Base-by-base conservation (phyloP, 92 coral and sea anemone genomes). In the Epizoanthus ramosus region DNA sequence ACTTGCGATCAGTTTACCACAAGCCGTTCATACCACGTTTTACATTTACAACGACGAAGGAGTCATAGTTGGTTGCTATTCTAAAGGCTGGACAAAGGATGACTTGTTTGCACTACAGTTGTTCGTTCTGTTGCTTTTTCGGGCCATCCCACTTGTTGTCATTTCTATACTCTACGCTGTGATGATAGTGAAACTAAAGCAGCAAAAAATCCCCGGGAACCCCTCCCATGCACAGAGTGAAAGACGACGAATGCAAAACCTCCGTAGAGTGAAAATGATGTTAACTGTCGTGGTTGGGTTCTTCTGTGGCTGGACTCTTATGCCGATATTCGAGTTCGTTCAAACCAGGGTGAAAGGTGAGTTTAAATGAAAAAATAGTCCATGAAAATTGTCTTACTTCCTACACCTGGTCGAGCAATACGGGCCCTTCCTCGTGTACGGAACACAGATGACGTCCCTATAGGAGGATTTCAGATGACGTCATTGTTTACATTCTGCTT, bases 211-310 rank as follows among this genome's bases (percentile, higher is more conserved):
- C 3, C 79, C 79, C 23, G 79, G 79, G 33, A 74, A 74, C 24
- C 79, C 79, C 19, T 24, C 79, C 23, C 39, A 24, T 17, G 41
- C 63, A 5, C 79, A 74, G 14, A 43, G 64, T 24, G 64, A 74
- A 14, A 56, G 39, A 56, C 18, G 79, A 54, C 56, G 79, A 56
- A 15, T 56, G 45, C 79, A 74, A 33, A 74, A 74, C 39, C 18
- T 74, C 39, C 79, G 79, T 17, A 53, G 79, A 74, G 79, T 54
- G 4, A 74, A 74, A 24, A 74, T 74, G 79, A 74, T 74, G 79
- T 39, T 74, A 3, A 28, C 79, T 16, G 65, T 74, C 10, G 65
- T 74, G 5, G 65, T 17, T 1, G 35, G 24, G 24, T 74, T 74
- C 64, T 28, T 74, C 63, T 31, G 56, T 17, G 79, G 79, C 6